These are phyloP conservation scores for Caenorhabditis japonica DNA, from an alignment of 2,888 invertebrate species.

Conservation along the genomic window DNA sequence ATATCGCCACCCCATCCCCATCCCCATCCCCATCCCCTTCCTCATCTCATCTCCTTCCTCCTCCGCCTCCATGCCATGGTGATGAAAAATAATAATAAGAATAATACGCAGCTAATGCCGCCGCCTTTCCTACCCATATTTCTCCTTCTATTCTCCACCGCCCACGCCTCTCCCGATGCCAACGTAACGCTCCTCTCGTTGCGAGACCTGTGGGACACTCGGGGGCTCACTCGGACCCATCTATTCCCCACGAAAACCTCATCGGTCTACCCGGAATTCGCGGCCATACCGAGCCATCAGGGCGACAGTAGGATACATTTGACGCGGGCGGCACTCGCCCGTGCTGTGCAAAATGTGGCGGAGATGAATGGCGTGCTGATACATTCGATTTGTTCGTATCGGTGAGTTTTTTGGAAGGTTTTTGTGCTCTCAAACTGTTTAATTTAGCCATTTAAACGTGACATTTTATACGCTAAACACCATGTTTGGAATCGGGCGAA, in stretches of 20 bases:
- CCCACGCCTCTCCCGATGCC: conserved; percentile 6
- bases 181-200: conserved; percentile 40
- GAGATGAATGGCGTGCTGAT: conserved; percentile 32
- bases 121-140: conserved; percentile 1
- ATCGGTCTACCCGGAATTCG: conserved; percentile 49
- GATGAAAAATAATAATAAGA: too few species aligned
- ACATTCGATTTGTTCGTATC: conserved; percentile 54
- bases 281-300: conserved; percentile 35
- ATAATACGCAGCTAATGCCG: too few species aligned
- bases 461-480: conserved; percentile 49
- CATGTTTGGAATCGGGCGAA: conserved; percentile 28
- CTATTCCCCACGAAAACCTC: conserved; percentile 49
- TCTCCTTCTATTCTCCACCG: neutral
- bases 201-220: conserved; percentile 38
- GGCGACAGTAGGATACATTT: conserved; percentile 43
- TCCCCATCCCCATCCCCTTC: conserved; percentile 3
- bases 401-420: conserved; percentile 10
- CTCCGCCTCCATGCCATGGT: too few species aligned
- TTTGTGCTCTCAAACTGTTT: neutral
- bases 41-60: conserved; percentile 4
- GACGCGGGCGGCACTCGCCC: conserved; percentile 26
- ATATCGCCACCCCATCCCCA: conserved; percentile 36
- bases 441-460: conserved; percentile 43
- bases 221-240: conserved; percentile 28
- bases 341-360: conserved; percentile 20